phyloP scores from a whole-genome alignment of 2,888 invertebrate genomes.

The Lapara coniferarum region DNA sequence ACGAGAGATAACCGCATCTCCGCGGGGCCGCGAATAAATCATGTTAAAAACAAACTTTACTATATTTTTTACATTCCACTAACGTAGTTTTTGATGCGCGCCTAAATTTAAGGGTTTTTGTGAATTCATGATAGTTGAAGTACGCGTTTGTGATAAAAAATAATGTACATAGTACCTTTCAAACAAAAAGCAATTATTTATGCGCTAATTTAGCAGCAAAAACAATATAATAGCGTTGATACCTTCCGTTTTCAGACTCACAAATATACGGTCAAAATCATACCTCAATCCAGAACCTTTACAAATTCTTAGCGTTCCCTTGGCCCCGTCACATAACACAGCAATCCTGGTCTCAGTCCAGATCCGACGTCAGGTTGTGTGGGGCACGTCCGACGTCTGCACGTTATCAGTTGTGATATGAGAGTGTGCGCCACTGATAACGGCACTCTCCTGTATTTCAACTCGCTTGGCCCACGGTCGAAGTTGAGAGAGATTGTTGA shows the following conservation, averaged over 20 bases:
- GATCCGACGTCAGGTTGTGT: background rate
- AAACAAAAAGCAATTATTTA: too few species aligned
- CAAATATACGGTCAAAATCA: too few species aligned
- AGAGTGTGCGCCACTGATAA: conserved; percentile 14
- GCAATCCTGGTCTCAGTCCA: background rate
- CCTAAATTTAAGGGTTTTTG: too few species aligned
- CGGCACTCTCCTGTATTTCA: conserved; percentile 16
- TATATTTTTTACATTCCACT: background rate
- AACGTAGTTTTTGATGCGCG: background rate
- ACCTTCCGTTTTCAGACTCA: too few species aligned
- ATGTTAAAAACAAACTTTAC: conserved; percentile 39
- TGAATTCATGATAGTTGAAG: too few species aligned
- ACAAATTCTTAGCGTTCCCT: too few species aligned
- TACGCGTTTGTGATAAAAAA: too few species aligned
- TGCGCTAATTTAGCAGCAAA: too few species aligned
- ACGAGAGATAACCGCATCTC: conserved; percentile 50
- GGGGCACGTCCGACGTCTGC: conserved; percentile 16
- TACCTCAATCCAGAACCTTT: too few species aligned
- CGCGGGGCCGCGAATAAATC: conserved; percentile 31
- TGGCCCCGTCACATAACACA: too few species aligned
- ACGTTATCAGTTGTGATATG: conserved; percentile 5
- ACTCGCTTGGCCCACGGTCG: background rate
- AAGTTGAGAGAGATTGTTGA: background rate
- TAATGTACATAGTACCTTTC: too few species aligned
- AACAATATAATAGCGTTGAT: too few species aligned